Evolutionary conservation across 2,113 vertebrate genomes (phyloP).

Genomic region (Prochilodus magdalenae): DNA sequence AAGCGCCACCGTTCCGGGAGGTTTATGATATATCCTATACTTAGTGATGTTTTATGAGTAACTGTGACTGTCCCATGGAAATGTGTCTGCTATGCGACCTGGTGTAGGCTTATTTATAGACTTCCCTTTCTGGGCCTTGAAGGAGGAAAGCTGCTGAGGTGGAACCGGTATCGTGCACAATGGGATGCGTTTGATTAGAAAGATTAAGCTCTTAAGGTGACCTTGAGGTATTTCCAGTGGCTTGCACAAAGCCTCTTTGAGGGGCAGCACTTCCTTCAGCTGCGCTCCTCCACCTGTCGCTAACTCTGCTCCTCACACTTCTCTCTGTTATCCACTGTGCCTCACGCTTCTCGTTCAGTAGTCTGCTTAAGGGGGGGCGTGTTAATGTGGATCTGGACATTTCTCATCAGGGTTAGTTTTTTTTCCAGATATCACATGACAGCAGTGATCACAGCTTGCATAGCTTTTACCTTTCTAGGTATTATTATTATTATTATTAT

Average conservation of each 20-base stretch:
- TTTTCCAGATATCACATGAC: too few relatives aligned
- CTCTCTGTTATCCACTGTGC: neutral
- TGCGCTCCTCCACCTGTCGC: slow-evolving; percentile 24
- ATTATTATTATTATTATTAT: too few relatives aligned
- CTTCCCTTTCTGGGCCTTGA: neutral
- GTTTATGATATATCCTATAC: neutral
- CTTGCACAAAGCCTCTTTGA: slow-evolving; percentile 72
- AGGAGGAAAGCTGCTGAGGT: neutral
- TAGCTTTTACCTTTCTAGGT: too few relatives aligned
- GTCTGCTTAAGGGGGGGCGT: too few relatives aligned
- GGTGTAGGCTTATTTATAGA: neutral
- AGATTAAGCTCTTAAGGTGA: slow-evolving; percentile 69
- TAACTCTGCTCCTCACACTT: slow-evolving; percentile 3
- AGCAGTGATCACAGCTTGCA: too few relatives aligned
- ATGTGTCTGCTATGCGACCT: too few relatives aligned
- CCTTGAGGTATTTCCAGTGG: slow-evolving; percentile 56
- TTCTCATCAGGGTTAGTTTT: too few relatives aligned
- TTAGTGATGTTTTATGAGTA: too few relatives aligned
- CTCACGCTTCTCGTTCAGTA: neutral
- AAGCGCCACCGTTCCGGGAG: neutral
- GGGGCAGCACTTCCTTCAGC: slow-evolving; percentile 51
- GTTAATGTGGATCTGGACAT: too few relatives aligned
- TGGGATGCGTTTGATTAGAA: slow-evolving; percentile 35
- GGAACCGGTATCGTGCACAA: slow-evolving; percentile 7
- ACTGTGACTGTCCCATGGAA: too few relatives aligned